A percentile compares a stretch with the other conserved stretches of the same genome.
Evolutionary conservation across 2,113 vertebrate species (phyloP).

Genomic region (Seriola quinqueradiata): DNA sequence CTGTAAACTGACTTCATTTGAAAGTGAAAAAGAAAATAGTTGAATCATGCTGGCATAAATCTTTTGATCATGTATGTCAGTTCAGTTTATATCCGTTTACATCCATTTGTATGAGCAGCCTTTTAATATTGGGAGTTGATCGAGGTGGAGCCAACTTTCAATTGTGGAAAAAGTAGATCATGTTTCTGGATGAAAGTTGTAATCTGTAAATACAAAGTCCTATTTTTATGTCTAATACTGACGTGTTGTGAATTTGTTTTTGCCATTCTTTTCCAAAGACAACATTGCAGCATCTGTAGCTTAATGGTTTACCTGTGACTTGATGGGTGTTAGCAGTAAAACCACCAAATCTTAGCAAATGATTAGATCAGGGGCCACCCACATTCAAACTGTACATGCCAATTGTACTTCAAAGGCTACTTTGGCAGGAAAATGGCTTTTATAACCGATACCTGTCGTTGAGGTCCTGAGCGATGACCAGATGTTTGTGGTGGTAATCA

Average conservation of each 20-base stretch:
- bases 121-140: background rate
- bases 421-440: conserved; percentile 15
- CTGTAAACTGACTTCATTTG: background rate
- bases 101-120: background rate
- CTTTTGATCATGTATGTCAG: background rate
- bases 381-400: background rate
- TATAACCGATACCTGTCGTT: conserved; percentile 85
- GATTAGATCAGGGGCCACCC: conserved; percentile 12
- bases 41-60: background rate
- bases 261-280: background rate
- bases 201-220: no score
- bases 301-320: background rate
- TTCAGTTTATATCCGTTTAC: no score
- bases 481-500: conserved; percentile 96
- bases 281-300: background rate
- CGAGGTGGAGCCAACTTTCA: background rate
- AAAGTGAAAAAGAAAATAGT: background rate
- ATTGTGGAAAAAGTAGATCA: no score
- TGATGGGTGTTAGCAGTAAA: conserved; percentile 13
- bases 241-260: background rate
- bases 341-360: conserved; percentile 4
- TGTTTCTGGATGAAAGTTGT: no score
- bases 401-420: conserved; percentile 37
- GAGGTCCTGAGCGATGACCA: conserved; percentile 94
- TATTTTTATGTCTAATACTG: no score